Evolutionary conservation across 2,888 invertebrate genomes (phyloP).

Genomic region (Fabriciana adippe): DNA sequence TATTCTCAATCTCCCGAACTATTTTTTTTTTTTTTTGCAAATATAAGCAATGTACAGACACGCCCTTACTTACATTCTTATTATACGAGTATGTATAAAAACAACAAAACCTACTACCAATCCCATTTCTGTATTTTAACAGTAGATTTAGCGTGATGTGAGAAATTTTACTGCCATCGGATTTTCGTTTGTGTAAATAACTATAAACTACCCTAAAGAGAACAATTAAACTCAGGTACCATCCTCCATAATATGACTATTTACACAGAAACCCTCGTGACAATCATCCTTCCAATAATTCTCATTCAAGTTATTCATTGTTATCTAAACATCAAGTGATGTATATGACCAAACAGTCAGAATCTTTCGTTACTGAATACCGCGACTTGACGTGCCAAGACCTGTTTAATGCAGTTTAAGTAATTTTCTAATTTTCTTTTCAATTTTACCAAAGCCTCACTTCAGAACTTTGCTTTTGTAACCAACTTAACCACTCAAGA

Average conservation of each 20-base stretch:
- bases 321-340: constrained; percentile 1
- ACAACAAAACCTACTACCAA: background rate
- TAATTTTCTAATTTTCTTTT: constrained; percentile 47
- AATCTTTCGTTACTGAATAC: constrained; percentile 23
- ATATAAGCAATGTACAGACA: no score
- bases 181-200: background rate
- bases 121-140: background rate
- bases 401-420: constrained; percentile 39
- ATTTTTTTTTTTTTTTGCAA: no score
- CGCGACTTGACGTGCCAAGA: constrained; percentile 37
- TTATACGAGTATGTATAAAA: no score
- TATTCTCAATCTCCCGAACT: no score
- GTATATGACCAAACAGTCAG: background rate
- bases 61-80: no score
- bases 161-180: background rate
- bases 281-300: constrained; percentile 3
- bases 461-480: constrained; percentile 43
- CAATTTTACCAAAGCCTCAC: constrained; percentile 41
- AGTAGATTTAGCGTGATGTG: background rate
- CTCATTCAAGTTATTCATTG: constrained; percentile 3
- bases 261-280: constrained; percentile 2
- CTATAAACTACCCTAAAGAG: background rate
- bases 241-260: background rate
- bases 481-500: constrained; percentile 39
- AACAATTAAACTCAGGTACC: constrained; percentile 11